Base-by-base conservation (phyloP, 1,140 invertebrate genomes). In the Drosophila guanche region DNA sequence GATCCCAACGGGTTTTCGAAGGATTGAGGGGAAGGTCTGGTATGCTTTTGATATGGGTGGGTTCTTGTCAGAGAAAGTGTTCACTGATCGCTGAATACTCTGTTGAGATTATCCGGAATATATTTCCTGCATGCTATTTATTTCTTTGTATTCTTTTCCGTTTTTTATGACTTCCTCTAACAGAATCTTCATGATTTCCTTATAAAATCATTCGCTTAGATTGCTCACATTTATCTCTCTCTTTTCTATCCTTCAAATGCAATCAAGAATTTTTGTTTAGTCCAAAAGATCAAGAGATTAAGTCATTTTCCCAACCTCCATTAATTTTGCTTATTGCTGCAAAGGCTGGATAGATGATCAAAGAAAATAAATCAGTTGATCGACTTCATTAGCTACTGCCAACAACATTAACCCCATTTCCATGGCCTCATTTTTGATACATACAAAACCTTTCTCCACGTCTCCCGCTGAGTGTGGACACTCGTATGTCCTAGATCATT, bases 381-480 rank as follows among this genome's bases (percentile, higher is more conserved):
- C 20, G 5, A 62, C 41, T 25, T 56, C 25, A 56, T 63, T 40
- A 33, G 41, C n/a, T 14, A 14, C 16, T 20, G 2, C 14, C 3
- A 56, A 45, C 54, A 46, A 45, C 43, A 52, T 59, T 57, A 63
- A 10, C 37, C 60, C 14, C 40, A 16, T 47, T 52, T 62, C 59
- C 4, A 8, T 53, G 70, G 46, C 70, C 70, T 4, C 12, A 42
- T 57, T 65, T 57, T 7, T 1, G 7, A 6, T 16, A 22, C 6
- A 20, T 20, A 27, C 23, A 47, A 73, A 74, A 74, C 70, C 70
- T 74, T 74, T 74, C 70, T 65, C 70, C 59, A 46, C 56, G 37
- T 25, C 52, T 27, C 70, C 52, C 42, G 47, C 70, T 57, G 70
- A n/a, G 68, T 23, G 50, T 20, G 37, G n/a, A 50, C 56, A 25